phyloP scores from a whole-genome alignment of 2,888 invertebrate species.

The Polymixis lichenea region DNA sequence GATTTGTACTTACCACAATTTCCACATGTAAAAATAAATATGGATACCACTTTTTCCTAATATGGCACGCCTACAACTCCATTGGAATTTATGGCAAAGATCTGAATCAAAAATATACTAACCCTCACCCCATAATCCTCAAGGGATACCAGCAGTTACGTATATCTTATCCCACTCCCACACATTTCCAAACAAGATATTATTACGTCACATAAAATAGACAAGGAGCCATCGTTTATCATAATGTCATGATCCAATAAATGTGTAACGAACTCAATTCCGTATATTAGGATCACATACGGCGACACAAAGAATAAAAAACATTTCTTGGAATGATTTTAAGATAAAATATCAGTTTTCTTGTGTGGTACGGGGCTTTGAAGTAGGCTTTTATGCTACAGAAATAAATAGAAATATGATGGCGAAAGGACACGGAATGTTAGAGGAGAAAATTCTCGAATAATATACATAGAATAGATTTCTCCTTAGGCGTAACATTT shows the following conservation, averaged over 20 bases:
- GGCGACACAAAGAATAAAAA: conserved; percentile 47
- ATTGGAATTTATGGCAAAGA: not conserved
- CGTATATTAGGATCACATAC: conserved; percentile 25
- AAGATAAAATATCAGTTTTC: conserved; percentile 71
- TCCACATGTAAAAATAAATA: not conserved
- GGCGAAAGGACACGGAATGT: not conserved
- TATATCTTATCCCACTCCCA: not conserved
- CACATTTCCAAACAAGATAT: not conserved
- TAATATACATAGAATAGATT: too few relatives aligned
- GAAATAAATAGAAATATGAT: conserved; percentile 18
- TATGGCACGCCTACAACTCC: not conserved
- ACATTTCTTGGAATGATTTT: conserved; percentile 66
- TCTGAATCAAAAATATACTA: not conserved
- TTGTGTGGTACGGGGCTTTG: conserved; percentile 44
- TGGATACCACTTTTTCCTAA: not conserved
- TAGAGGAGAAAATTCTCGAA: not conserved
- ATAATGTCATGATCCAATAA: conserved; percentile 42
- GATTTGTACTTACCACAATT: too few relatives aligned
- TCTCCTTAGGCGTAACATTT: not conserved
- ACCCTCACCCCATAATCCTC: not conserved
- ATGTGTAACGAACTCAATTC: conserved; percentile 45
- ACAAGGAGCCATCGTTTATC: conserved; percentile 41
- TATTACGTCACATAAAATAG: conserved; percentile 15
- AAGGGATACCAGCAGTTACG: conserved; percentile 3
- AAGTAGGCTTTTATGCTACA: conserved; percentile 30